A percentile compares a stretch with the other conserved stretches of the same genome.
Conservation (phyloP, 2,797 vertebrate species). For the Anguilla pacifica region DNA sequence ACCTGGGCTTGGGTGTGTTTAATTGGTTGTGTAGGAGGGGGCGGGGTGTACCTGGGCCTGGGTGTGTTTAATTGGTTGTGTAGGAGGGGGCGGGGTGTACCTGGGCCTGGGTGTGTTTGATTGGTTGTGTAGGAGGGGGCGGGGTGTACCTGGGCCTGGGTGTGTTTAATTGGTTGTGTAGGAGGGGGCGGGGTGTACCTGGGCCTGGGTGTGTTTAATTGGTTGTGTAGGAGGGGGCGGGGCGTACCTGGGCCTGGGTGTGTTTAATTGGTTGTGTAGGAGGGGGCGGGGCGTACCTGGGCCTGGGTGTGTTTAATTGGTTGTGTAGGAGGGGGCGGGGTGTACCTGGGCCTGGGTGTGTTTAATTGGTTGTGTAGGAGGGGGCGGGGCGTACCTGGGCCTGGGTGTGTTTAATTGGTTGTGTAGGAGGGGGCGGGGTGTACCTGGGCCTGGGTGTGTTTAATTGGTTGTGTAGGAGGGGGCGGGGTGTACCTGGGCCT, state of each 20-base stretch:
- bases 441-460: constrained; percentile 86
- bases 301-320: neutral
- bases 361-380: neutral
- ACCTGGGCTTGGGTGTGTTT: neutral
- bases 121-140: neutral
- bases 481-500: neutral
- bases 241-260: too few species aligned
- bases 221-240: too few species aligned
- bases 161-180: neutral
- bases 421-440: constrained; percentile 31
- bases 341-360: neutral
- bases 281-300: neutral
- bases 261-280: neutral
- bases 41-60: neutral
- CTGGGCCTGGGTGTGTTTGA: neutral
- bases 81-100: neutral
- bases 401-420: neutral
- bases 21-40: neutral
- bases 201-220: too few species aligned
- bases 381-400: neutral
- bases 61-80: neutral
- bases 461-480: neutral
- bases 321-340: neutral
- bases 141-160: neutral
- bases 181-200: constrained; percentile 64